Percentiles rank a stretch among this genome's conserved stretches.
phyloP scores from a whole-genome alignment of 2,888 invertebrate genomes.

The Platycnemis pennipes region DNA sequence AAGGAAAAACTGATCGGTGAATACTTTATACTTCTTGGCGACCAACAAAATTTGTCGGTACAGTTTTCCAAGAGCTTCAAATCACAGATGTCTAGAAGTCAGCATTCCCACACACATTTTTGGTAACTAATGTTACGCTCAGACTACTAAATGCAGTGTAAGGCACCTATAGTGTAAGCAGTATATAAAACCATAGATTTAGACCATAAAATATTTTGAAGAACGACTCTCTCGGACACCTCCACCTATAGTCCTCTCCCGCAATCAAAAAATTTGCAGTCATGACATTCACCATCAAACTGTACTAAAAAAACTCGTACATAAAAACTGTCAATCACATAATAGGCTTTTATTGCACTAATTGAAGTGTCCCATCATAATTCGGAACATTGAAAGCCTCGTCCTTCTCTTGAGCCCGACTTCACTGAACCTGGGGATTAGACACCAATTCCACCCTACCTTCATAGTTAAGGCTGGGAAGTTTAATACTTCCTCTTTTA shows the following conservation, averaged over 20 bases:
- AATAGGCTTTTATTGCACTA: background rate
- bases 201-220: constrained; percentile 38
- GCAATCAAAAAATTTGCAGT: constrained; percentile 5
- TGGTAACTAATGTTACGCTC: constrained; percentile 46
- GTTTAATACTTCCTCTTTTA: constrained; percentile 78
- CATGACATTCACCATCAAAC: background rate
- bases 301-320: background rate
- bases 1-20: too few species aligned
- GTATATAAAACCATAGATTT: constrained; percentile 40
- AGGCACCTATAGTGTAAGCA: constrained; percentile 66
- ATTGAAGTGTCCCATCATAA: background rate
- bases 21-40: background rate
- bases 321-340: constrained; percentile 33
- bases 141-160: constrained; percentile 54
- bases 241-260: constrained; percentile 41
- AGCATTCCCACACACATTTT: constrained; percentile 23
- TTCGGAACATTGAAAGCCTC: background rate
- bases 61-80: constrained; percentile 23
- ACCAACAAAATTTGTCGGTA: background rate
- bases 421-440: constrained; percentile 48
- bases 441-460: constrained; percentile 69
- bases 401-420: background rate
- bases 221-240: constrained; percentile 23
- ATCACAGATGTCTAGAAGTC: constrained; percentile 56
- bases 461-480: constrained; percentile 75